These are phyloP conservation scores for Eurystomus gularis DNA, from an alignment of 2,113 vertebrate species.

Conservation along the genomic window DNA sequence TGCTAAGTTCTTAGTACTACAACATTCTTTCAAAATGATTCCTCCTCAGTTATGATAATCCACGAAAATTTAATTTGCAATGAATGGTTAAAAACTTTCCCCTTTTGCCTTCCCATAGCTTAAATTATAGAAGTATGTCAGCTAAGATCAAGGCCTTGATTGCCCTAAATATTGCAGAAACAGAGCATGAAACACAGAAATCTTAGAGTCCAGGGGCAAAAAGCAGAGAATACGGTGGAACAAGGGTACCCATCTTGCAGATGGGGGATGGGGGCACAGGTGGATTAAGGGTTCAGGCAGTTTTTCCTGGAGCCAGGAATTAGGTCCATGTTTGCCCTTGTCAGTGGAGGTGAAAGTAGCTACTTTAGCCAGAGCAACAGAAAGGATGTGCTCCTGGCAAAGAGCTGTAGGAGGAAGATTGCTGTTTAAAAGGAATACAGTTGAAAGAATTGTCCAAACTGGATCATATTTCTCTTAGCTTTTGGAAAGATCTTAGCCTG, in stretches of 20 bases:
- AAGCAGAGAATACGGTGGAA: neutral
- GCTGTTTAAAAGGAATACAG: neutral
- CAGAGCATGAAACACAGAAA: neutral
- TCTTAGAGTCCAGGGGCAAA: neutral
- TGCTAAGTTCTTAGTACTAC: neutral
- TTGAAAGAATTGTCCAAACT: neutral
- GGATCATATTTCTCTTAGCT: neutral
- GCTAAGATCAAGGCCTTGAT: neutral
- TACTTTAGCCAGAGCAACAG: neutral
- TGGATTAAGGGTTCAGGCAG: neutral
- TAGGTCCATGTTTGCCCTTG: neutral
- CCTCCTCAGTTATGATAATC: neutral
- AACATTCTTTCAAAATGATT: neutral
- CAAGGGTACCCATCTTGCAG: neutral
- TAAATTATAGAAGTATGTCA: neutral
- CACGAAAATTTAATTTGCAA: neutral
- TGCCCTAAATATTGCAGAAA: neutral
- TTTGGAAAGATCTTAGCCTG: neutral
- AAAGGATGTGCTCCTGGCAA: neutral
- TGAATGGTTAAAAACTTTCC: neutral
- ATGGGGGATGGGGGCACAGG: neutral
- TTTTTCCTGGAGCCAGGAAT: neutral
- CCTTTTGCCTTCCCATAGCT: neutral
- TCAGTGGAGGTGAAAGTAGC: neutral
- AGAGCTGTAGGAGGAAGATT: neutral